Evolutionary conservation across 2,888 invertebrate species (phyloP), one percentile per base, ranked within the genome.

Genomic region (Acanthosepion pharaonis): DNA sequence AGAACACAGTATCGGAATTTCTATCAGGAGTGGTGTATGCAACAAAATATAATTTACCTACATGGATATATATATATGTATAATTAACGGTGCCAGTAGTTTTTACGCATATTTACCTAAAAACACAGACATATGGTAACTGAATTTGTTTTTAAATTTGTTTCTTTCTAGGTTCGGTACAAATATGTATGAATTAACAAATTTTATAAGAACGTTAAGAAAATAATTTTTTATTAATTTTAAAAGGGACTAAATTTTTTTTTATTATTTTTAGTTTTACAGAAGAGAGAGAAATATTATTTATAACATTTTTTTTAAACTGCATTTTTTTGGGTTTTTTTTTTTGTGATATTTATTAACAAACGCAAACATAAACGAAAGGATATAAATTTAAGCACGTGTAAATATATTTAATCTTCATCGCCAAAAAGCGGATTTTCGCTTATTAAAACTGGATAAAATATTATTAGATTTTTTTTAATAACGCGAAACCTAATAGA

Each of bases 281-380:
- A 78, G 23, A 25, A 64, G 64, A 64, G 64, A 78, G 78, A 78
- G 78, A 78, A 15, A 33, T 9, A n/a, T 11, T 78, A 78, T n/a
- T 33, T n/a, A n/a, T 9, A 78, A 11, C 33, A n/a, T n/a, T 9
- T 64, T 33, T 78, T 5, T n/a, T 18, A 9, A n/a, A 78, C 15
- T 15, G n/a, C 2, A 33, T 33, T 33, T 33, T 33, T 33, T 33
- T 33, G 33, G 0, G 0, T 33, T n/a, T n/a, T 78, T 78, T 78
- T n/a, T 78, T 78, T n/a, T 78, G 78, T 78, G 78, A 78, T 78
- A 78, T 78, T n/a, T n/a, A 15, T n/a, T n/a, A n/a, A 78, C 78
- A n/a, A 78, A 78, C n/a, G 33, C 8, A 5, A 9, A 33, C n/a
- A 9, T 5, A 64, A 1, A 28, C 9, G 23, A n/a, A 33, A n/a